Evolutionary conservation across 2,888 invertebrate genomes (phyloP).

Genomic region (Chalcis sispes): DNA sequence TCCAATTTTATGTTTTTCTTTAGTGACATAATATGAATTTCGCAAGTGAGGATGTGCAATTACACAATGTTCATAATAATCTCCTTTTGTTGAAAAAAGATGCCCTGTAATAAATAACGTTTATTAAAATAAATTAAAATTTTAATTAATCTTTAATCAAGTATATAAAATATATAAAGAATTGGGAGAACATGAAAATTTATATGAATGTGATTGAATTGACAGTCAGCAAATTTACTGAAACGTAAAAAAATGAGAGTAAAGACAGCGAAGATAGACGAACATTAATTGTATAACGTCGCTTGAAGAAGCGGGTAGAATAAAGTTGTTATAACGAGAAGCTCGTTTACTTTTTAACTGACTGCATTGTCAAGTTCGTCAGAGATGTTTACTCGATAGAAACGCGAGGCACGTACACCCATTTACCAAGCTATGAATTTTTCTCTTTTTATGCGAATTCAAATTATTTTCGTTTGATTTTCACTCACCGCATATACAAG

Average conservation of each 20-base stretch:
- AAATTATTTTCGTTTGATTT: background rate
- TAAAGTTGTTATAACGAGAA: background rate
- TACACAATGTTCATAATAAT: conserved; percentile 64
- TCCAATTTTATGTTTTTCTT: conserved; percentile 41
- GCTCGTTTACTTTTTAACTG: conserved; percentile 17
- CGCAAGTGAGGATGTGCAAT: conserved; percentile 59
- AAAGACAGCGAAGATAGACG: background rate
- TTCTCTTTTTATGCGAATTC: no score
- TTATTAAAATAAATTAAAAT: no score
- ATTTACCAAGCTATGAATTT: background rate
- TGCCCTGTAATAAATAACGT: conserved; percentile 48
- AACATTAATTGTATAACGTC: conserved; percentile 24
- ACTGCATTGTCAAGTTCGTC: conserved; percentile 7
- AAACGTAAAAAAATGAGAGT: background rate
- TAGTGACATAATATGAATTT: conserved; percentile 29
- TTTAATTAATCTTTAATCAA: no score
- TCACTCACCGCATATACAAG: conserved; percentile 47
- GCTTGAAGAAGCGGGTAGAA: background rate
- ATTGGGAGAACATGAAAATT: background rate
- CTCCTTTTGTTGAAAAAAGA: conserved; percentile 60
- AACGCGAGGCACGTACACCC: conserved; percentile 1
- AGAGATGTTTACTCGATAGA: conserved; percentile 11
- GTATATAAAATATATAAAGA: background rate
- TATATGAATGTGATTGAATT: background rate
- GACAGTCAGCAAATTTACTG: background rate